Evolutionary conservation across 2,113 vertebrate genomes (phyloP).

Genomic region (Setophaga coronata): DNA sequence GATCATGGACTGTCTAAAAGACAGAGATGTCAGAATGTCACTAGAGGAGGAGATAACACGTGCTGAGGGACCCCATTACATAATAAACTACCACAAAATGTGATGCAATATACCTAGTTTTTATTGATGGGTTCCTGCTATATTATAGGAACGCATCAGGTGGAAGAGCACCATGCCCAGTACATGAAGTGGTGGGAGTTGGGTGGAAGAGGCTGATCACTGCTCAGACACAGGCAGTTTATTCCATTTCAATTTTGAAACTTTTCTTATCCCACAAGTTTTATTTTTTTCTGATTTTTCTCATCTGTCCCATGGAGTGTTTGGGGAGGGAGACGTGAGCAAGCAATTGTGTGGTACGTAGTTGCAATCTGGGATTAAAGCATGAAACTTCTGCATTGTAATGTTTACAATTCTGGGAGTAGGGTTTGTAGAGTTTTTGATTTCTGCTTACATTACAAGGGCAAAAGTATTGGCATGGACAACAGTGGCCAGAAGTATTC

Average conservation of each 20-base stretch:
- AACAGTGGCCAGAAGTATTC: not conserved
- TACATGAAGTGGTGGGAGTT: not conserved
- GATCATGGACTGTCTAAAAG: not conserved
- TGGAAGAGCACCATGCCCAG: not conserved
- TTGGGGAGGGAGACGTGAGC: not conserved
- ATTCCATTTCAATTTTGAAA: not conserved
- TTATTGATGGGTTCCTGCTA: not conserved
- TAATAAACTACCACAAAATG: not conserved
- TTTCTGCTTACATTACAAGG: not conserved
- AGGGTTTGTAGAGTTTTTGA: not conserved
- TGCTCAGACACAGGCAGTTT: not conserved
- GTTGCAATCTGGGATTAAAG: not conserved
- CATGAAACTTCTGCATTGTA: not conserved
- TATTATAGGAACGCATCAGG: not conserved
- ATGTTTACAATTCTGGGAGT: not conserved
- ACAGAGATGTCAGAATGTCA: not conserved
- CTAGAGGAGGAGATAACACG: rapidly evolving
- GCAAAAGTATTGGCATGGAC: not conserved
- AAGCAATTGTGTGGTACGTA: not conserved
- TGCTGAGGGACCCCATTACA: not conserved
- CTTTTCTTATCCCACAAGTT: not conserved
- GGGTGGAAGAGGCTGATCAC: not conserved
- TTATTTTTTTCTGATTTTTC: not conserved
- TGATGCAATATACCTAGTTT: not conserved
- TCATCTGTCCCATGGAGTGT: not conserved